phyloP scores from a whole-genome alignment of 2,888 invertebrate species.

The Drosophila prostipennis region DNA sequence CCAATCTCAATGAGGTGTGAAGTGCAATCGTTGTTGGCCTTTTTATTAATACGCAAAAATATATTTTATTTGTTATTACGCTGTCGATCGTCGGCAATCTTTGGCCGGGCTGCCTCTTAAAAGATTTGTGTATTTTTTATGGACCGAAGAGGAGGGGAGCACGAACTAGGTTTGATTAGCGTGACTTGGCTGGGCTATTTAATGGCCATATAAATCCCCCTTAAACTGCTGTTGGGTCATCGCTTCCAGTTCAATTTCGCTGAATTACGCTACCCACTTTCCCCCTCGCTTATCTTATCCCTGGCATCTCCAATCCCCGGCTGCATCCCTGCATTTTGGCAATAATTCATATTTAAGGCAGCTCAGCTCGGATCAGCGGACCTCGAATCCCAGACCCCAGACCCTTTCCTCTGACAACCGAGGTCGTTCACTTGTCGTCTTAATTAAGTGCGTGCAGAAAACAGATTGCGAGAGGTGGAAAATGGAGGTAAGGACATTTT shows the following conservation, averaged over 20 bases:
- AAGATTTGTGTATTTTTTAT: conserved; percentile 40
- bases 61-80: conserved; percentile 59
- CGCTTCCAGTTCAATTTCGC: conserved; percentile 3
- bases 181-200: conserved; percentile 16
- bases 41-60: conserved; percentile 80
- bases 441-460: conserved; percentile 72
- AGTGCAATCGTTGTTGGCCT: conserved; percentile 78
- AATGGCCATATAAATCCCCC: conserved; percentile 29
- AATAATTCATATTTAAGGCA: conserved; percentile 57
- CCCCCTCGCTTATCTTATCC: conserved; percentile 25
- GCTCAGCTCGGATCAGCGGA: conserved; percentile 20
- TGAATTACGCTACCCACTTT: not conserved
- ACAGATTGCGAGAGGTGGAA: conserved; percentile 24
- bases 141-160: conserved; percentile 1
- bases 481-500: conserved; percentile 64
- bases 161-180: conserved; percentile 18
- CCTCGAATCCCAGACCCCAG: not conserved
- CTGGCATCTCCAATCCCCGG: conserved; percentile 16
- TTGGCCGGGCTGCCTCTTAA: not conserved
- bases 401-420: conserved; percentile 58
- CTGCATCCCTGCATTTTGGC: conserved; percentile 41
- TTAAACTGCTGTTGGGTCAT: conserved; percentile 3
- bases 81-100: conserved; percentile 37
- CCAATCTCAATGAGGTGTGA: conserved; percentile 83
- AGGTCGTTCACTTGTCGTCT: conserved; percentile 79